Conservation (phyloP, 2,888 invertebrate genomes). For the Rotaria sp. region DNA sequence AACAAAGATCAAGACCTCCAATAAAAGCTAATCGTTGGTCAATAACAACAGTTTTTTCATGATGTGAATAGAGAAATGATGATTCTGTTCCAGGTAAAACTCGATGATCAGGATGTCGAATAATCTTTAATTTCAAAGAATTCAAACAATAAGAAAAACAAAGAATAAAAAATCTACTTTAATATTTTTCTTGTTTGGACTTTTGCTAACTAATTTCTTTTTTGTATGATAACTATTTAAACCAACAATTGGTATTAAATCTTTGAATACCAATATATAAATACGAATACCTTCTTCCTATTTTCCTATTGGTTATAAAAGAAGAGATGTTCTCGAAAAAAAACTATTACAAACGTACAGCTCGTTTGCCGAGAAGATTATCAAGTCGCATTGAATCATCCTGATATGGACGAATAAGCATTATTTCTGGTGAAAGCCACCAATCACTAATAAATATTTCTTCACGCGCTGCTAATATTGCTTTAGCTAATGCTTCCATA, state of each 20-base stretch:
- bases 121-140: too few relatives aligned
- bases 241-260: slow-evolving; percentile 87
- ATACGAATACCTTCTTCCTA: slow-evolving; percentile 71
- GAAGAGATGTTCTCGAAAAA: neutral
- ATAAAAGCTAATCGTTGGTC: slow-evolving; percentile 89
- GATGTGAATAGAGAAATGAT: slow-evolving; percentile 61
- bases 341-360: neutral
- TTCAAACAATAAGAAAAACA: too few relatives aligned
- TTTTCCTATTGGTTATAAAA: neutral
- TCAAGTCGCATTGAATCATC: slow-evolving; percentile 55
- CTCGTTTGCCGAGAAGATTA: slow-evolving; percentile 33
- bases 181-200: slow-evolving; percentile 28
- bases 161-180: too few relatives aligned
- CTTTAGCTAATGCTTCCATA: slow-evolving; percentile 80
- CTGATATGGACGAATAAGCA: slow-evolving; percentile 77
- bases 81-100: neutral
- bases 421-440: slow-evolving; percentile 92
- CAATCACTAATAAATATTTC: slow-evolving; percentile 97
- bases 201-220: neutral
- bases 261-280: slow-evolving; percentile 88
- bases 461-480: slow-evolving; percentile 77
- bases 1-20: slow-evolving; percentile 89
- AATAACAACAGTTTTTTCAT: slow-evolving; percentile 88
- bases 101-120: slow-evolving; percentile 92
- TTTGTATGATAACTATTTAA: slow-evolving; percentile 77